Evolutionary conservation across 2,888 invertebrate species (phyloP).

Genomic region (Platynereis dumerilii): DNA sequence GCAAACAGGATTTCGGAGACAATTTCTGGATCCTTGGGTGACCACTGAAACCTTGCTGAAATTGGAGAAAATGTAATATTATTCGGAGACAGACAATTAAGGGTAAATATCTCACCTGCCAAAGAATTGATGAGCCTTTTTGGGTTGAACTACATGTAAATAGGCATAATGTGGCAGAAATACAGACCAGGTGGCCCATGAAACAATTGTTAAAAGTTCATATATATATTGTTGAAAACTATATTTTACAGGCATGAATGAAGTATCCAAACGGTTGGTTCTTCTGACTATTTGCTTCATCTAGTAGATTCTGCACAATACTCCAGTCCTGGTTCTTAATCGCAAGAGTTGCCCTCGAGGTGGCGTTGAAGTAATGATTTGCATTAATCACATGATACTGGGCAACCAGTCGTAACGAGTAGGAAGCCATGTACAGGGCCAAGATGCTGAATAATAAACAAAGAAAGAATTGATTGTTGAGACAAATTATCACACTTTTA

Average conservation of each 20-base stretch:
- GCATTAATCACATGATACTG: constrained; percentile 10
- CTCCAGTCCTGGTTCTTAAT: constrained; percentile 14
- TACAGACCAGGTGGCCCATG: too few species aligned
- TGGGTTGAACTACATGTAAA: too few species aligned
- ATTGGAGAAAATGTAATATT: too few species aligned
- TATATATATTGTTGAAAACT: too few species aligned
- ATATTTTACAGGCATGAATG: constrained; percentile 22
- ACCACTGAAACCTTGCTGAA: constrained; percentile 40
- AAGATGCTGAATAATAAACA: constrained; percentile 19
- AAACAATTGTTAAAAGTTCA: too few species aligned
- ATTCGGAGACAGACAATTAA: too few species aligned
- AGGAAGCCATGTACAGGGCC: constrained; percentile 42
- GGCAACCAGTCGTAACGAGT: constrained; percentile 29
- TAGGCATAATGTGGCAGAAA: too few species aligned
- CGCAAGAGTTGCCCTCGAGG: constrained; percentile 11
- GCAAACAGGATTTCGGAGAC: constrained; percentile 42
- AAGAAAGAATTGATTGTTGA: too few species aligned
- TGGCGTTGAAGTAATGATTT: constrained; percentile 17
- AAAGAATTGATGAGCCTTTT: too few species aligned
- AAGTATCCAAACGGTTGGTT: constrained; percentile 19
- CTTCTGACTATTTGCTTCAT: constrained; percentile 15
- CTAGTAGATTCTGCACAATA: not conserved
- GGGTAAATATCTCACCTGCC: too few species aligned
- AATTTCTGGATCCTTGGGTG: constrained; percentile 39
- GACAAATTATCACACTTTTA: too few species aligned